Evolutionary conservation across 2,113 vertebrate genomes (phyloP).

Genomic region (Oophaga pumilio): DNA sequence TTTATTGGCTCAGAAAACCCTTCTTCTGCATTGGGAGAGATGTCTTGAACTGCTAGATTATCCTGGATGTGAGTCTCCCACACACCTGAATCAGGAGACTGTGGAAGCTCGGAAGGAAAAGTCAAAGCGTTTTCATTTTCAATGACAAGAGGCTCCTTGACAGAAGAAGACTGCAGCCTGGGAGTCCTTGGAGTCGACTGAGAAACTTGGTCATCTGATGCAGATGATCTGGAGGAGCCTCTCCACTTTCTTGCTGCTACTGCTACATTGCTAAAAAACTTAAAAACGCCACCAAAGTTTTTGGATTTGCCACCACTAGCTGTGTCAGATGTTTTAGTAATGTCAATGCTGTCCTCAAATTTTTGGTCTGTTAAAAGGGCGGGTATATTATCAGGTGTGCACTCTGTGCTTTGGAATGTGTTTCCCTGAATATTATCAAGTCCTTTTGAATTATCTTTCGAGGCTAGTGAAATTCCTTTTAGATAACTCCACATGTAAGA

Average conservation of each 20-base stretch:
- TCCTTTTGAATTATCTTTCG: conserved; percentile 72
- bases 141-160: conserved; percentile 64
- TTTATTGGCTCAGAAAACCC: not conserved
- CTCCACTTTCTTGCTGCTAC: conserved; percentile 84
- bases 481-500: conserved; percentile 87
- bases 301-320: conserved; percentile 68
- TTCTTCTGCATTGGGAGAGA: not conserved
- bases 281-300: conserved; percentile 81
- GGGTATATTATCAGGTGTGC: conserved; percentile 68
- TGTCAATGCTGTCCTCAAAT: conserved; percentile 71
- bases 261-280: conserved; percentile 83
- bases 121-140: conserved; percentile 67
- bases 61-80: conserved; percentile 63
- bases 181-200: conserved; percentile 65
- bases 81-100: conserved; percentile 64
- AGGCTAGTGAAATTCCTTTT: conserved; percentile 80
- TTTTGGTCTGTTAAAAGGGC: conserved; percentile 74
- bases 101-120: conserved; percentile 60
- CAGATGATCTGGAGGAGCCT: conserved; percentile 77
- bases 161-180: conserved; percentile 58
- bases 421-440: conserved; percentile 77
- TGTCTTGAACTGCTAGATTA: conserved; percentile 42
- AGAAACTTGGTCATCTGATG: conserved; percentile 72
- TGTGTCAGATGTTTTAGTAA: conserved; percentile 63
- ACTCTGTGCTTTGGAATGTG: conserved; percentile 74